Evolutionary conservation across 2,797 vertebrate genomes (phyloP).

Genomic region (Lagorchestes hirsutus): DNA sequence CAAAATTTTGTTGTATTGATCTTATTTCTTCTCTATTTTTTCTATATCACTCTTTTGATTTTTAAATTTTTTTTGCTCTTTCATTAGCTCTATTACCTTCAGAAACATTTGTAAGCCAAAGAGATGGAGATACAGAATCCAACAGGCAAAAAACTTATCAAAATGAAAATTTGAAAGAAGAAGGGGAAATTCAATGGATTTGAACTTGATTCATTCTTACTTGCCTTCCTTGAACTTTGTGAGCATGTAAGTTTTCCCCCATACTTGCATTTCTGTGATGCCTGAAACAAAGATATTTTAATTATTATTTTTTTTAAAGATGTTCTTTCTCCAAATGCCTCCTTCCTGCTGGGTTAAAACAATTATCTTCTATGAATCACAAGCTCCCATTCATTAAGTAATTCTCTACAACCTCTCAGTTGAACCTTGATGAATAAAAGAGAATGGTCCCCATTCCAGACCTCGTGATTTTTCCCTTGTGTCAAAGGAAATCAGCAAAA

Average conservation of each 20-base stretch:
- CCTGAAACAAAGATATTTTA: not conserved
- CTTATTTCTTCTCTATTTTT: too few relatives aligned
- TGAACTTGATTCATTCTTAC: slow-evolving; percentile 40
- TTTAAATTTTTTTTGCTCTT: too few relatives aligned
- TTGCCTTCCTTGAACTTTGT: slow-evolving; percentile 34
- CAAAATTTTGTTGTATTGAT: too few relatives aligned
- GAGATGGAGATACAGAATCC: not conserved
- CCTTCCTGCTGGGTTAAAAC: not conserved
- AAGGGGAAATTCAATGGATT: slow-evolving; percentile 59
- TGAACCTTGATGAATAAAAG: too few relatives aligned
- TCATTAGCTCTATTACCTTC: not conserved
- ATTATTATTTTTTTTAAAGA: too few relatives aligned
- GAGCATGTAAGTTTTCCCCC: not conserved
- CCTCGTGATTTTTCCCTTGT: too few relatives aligned
- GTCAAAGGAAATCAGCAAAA: too few relatives aligned
- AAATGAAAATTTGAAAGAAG: slow-evolving; percentile 26
- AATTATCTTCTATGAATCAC: not conserved
- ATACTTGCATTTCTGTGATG: not conserved
- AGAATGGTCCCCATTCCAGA: too few relatives aligned
- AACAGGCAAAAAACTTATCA: slow-evolving; percentile 40
- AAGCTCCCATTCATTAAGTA: not conserved
- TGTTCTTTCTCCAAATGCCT: not conserved
- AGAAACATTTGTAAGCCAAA: slow-evolving; percentile 27
- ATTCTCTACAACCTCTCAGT: not conserved
- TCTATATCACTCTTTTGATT: too few relatives aligned